Base-by-base conservation (phyloP, 2,888 invertebrate genomes). In the Amitus sp. region DNA sequence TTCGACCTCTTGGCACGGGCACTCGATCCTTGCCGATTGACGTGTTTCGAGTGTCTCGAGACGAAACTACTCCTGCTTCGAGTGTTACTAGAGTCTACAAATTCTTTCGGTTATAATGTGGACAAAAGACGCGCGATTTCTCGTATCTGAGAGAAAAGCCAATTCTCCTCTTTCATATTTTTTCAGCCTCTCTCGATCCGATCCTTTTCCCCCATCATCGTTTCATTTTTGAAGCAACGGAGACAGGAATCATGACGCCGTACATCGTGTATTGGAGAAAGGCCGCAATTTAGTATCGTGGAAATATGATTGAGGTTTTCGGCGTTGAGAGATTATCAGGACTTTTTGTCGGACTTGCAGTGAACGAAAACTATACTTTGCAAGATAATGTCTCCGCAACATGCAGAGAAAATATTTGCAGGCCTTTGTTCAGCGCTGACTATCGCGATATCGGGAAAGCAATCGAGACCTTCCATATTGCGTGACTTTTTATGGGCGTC, bases 391-490 rank as follows among this genome's bases (percentile, higher is more conserved):
- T 61, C 65, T 52, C 40, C 55, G 60, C 51, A 65, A 61, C 65
- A 65, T 65, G 65, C 65, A 62, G 55, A 52, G 48, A 43, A 57
- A 55, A 43, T 43, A 43, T 52, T 62, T 62, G 40, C 55, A 62
- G 52, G 58, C 58, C 51, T 61, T 61, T 65, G 61, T 61, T 55
- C 55, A 43, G 65, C 20, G 34, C 30, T 45, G 49, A 39, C 60
- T 49, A 61, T 65, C 55, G 46, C 48, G 58, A 57, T 65, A 65
- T 65, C 65, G 65, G 58, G 58, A 65, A 65, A 65, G 58, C 58
- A 65, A 65, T 65, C 61, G 61, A 61, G 58, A 65, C 65, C 48
- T 54, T 65, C 65, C 43, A 47, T 58, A 55, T 65, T 52, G 61
- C 65, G 61, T 65, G 65, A 61, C 65, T 61, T 61, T 65, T 58